Evolutionary conservation across 2,797 vertebrate genomes (phyloP).

Genomic region (Amniataba percoides): DNA sequence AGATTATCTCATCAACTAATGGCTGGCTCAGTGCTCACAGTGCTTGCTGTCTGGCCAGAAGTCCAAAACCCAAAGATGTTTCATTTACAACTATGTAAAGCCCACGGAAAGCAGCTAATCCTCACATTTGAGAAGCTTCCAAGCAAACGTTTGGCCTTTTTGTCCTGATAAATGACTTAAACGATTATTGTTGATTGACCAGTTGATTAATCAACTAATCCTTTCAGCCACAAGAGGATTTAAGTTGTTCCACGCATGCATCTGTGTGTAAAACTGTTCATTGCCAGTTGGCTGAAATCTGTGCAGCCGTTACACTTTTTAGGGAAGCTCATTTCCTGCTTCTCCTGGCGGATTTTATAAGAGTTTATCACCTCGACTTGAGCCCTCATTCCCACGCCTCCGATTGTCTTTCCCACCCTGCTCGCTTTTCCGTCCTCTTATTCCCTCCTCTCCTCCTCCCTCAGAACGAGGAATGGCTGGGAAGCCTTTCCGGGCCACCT

Average conservation of each 20-base stretch:
- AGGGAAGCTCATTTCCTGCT: too few relatives aligned
- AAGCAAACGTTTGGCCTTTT: background rate
- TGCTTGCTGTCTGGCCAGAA: background rate
- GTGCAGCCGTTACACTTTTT: background rate
- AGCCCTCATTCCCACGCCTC: background rate
- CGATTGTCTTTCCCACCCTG: background rate
- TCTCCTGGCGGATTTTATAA: background rate
- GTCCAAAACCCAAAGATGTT: background rate
- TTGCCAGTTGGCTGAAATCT: background rate
- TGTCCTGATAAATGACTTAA: background rate
- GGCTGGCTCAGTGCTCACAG: background rate
- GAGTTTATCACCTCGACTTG: background rate
- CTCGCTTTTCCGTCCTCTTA: background rate
- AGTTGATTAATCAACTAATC: background rate
- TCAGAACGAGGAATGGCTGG: constrained; percentile 91
- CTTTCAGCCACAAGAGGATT: background rate
- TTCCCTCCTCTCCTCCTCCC: constrained; percentile 11
- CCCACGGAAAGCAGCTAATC: background rate
- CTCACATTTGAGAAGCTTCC: background rate
- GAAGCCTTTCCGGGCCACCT: constrained; percentile 95
- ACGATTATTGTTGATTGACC: background rate
- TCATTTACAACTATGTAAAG: background rate
- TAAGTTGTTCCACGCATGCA: background rate
- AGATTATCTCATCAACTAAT: background rate
- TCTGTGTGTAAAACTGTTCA: background rate